Evolutionary conservation across 2,797 vertebrate species (phyloP).

Genomic region (Oophaga sylvatica): DNA sequence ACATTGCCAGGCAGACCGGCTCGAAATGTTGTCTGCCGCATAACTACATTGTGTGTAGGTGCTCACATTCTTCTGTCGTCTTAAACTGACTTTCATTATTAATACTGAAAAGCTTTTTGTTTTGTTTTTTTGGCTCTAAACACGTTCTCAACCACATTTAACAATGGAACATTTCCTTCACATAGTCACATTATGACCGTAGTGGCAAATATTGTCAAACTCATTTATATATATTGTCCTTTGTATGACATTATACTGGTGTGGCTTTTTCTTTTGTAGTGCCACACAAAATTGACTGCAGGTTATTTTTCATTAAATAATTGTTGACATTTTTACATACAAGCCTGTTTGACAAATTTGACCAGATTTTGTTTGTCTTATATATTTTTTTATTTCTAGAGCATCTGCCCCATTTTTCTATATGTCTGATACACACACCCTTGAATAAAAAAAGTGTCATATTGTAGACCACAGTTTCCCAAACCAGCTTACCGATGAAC

Average conservation of each 20-base stretch:
- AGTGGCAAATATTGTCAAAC: background rate
- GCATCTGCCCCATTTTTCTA: too few relatives aligned
- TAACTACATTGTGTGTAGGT: constrained; percentile 17
- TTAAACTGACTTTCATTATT: background rate
- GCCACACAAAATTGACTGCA: background rate
- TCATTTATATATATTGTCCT: background rate
- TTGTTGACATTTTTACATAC: too few relatives aligned
- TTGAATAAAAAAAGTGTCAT: too few relatives aligned
- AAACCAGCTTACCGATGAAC: too few relatives aligned
- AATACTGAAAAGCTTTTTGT: constrained; percentile 34
- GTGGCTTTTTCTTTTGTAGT: background rate
- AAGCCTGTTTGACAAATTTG: too few relatives aligned
- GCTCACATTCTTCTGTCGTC: constrained; percentile 11
- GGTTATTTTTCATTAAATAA: too few relatives aligned
- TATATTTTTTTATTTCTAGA: too few relatives aligned
- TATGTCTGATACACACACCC: too few relatives aligned
- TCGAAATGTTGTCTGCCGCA: constrained; percentile 3
- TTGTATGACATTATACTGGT: background rate
- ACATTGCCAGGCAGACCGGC: constrained; percentile 13
- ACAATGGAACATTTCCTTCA: background rate
- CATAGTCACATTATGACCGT: background rate
- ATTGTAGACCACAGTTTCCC: too few relatives aligned
- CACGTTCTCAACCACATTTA: background rate
- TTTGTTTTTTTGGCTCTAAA: background rate
- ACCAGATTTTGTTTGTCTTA: too few relatives aligned